Base-by-base conservation (phyloP, 2,888 invertebrate species). In the Incurvaria masculella region DNA sequence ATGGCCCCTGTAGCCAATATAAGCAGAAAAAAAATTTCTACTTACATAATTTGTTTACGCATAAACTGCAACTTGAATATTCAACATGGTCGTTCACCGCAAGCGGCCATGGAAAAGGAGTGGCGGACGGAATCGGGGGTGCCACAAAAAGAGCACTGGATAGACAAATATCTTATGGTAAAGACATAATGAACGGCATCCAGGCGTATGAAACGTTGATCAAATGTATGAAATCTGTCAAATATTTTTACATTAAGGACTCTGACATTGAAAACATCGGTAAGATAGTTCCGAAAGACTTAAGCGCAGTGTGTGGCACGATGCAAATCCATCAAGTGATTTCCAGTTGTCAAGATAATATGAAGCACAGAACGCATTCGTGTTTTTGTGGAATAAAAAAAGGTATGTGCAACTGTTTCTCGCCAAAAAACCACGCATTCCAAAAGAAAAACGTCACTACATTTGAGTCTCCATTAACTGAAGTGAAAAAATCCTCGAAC, bases 71-170 rank as follows among this genome's bases (percentile, higher is more conserved):
- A 39, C 19, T 53, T 3, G 39, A 50, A 18, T 44, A 23, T 21
- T 39, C 44, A 8, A 54, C 54, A 4, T 53, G 53, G 53, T 52
- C 49, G 19, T 55, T 50, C 49, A 51, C 38, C 33, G 53, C 54
- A 47, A 43, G 41, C 16, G 47, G 48, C 3, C 53, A 55, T 33
- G 53, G 53, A 19, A 52, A 55, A 21, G 33, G 46, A 11, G 49
- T 52, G 8, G 55, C 53, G 23, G 53, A 54, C 43, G 54, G 49
- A 17, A 52, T 54, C 41, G 53, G 54, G 8, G 53, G 55, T 14
- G 11, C 40, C 16, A 14, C 39, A 4, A 41, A 46, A 27, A 23
- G 42, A 19, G 19, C 42, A 6, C 19, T 46, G 4, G 46, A 46
- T 17, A 20, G 41, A 17, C 47, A 53, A 27, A 49, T 54, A 20